These are phyloP conservation scores for Sorex araneus DNA, from an alignment of 2,113 vertebrate species.

Conservation along the genomic window DNA sequence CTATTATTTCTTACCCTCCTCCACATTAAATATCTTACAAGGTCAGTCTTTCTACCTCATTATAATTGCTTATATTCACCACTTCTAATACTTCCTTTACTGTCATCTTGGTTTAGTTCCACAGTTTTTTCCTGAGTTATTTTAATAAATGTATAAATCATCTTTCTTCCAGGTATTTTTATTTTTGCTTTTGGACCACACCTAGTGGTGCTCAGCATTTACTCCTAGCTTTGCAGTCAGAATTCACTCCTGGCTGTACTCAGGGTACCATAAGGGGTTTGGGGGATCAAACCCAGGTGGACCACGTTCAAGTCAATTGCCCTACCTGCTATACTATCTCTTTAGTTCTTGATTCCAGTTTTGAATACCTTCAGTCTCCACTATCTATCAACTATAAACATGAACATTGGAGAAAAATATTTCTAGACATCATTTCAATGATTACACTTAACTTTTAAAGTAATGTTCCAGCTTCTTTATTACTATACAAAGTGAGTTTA, in stretches of 20 bases:
- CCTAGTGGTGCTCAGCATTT: too few relatives aligned
- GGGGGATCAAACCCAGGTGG: too few relatives aligned
- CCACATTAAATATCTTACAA: neutral
- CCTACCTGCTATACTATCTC: too few relatives aligned
- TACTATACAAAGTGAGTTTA: neutral
- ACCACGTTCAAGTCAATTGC: too few relatives aligned
- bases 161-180: neutral
- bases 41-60: neutral
- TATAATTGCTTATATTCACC: neutral
- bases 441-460: conserved; percentile 34
- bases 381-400: neutral
- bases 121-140: neutral
- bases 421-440: neutral
- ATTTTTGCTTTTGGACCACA: too few relatives aligned
- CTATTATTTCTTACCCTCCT: neutral
- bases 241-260: too few relatives aligned
- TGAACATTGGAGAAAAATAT: neutral
- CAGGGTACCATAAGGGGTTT: too few relatives aligned
- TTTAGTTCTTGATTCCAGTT: neutral
- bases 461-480: conserved; percentile 60
- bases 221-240: too few relatives aligned
- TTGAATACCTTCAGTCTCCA: conserved; percentile 1
- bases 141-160: conserved; percentile 31
- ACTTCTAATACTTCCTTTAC: neutral
- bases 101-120: neutral